These are phyloP conservation scores for Pithys albifrons DNA, from an alignment of 2,113 vertebrate species.

Conservation along the genomic window DNA sequence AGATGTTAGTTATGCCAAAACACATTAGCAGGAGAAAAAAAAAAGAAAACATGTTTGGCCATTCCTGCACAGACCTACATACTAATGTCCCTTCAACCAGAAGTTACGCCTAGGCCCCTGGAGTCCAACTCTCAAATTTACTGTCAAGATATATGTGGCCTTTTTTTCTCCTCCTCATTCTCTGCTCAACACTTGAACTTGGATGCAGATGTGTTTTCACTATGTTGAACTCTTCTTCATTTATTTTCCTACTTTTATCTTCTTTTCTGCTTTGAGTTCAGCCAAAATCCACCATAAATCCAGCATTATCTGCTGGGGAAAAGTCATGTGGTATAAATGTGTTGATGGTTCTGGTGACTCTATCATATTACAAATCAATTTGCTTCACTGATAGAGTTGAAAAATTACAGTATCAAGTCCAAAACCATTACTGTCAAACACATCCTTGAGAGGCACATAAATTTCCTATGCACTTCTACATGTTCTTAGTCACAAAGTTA, in stretches of 20 bases:
- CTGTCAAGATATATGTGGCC: background rate
- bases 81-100: background rate
- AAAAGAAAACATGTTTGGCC: background rate
- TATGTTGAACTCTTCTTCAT: background rate
- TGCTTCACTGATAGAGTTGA: background rate
- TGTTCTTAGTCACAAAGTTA: background rate
- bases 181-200: background rate
- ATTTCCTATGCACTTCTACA: background rate
- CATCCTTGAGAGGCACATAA: background rate
- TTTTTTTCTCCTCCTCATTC: background rate
- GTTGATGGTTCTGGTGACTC: conserved; percentile 1
- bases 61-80: background rate
- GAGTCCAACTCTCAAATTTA: background rate
- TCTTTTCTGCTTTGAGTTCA: conserved; percentile 26
- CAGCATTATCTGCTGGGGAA: background rate
- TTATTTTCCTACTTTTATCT: background rate
- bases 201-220: background rate
- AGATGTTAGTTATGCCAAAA: background rate
- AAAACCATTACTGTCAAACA: background rate
- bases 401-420: background rate
- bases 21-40: background rate
- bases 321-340: background rate
- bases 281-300: conserved; percentile 25
- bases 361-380: conserved; percentile 21
- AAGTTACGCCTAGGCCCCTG: background rate